Evolutionary conservation across 2,797 vertebrate species (phyloP).

Genomic region (Danio jaintianensis): DNA sequence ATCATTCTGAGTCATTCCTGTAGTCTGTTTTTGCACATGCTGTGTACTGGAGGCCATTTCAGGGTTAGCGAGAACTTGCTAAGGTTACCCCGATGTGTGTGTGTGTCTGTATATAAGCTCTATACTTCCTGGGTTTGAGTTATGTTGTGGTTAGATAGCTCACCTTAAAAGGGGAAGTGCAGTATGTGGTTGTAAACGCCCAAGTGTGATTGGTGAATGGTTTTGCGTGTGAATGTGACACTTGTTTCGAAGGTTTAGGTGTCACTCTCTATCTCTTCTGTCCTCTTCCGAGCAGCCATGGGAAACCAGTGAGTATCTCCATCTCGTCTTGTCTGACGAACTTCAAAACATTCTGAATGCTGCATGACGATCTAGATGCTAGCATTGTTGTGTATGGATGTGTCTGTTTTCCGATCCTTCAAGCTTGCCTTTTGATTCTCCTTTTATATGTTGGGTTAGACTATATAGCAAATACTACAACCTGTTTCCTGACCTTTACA

Average conservation of each 20-base stretch:
- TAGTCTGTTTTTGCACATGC: background rate
- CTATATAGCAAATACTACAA: slow-evolving; percentile 22
- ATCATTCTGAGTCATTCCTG: background rate
- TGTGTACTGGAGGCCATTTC: background rate
- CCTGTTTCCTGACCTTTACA: background rate
- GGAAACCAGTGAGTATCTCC: slow-evolving; percentile 86
- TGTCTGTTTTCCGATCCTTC: slow-evolving; percentile 63
- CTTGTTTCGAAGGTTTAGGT: slow-evolving; percentile 48
- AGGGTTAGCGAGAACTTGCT: background rate
- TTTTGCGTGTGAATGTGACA: slow-evolving; percentile 13
- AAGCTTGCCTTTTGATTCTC: slow-evolving; percentile 46
- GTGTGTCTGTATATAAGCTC: background rate
- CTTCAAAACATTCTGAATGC: slow-evolving; percentile 69
- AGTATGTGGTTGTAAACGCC: slow-evolving; percentile 15
- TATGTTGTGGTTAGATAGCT: slow-evolving; percentile 26
- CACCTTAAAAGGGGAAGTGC: slow-evolving; percentile 37
- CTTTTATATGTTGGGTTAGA: slow-evolving; percentile 34
- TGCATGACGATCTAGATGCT: slow-evolving; percentile 74
- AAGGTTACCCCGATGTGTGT: background rate
- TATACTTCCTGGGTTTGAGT: slow-evolving; percentile 44
- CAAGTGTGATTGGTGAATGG: background rate
- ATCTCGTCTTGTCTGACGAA: slow-evolving; percentile 66
- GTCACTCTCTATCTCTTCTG: slow-evolving; percentile 75
- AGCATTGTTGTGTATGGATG: slow-evolving; percentile 68
- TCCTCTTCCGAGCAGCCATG: slow-evolving; percentile 82